Conservation (phyloP, 2,888 invertebrate genomes). For the Neria commutata region DNA sequence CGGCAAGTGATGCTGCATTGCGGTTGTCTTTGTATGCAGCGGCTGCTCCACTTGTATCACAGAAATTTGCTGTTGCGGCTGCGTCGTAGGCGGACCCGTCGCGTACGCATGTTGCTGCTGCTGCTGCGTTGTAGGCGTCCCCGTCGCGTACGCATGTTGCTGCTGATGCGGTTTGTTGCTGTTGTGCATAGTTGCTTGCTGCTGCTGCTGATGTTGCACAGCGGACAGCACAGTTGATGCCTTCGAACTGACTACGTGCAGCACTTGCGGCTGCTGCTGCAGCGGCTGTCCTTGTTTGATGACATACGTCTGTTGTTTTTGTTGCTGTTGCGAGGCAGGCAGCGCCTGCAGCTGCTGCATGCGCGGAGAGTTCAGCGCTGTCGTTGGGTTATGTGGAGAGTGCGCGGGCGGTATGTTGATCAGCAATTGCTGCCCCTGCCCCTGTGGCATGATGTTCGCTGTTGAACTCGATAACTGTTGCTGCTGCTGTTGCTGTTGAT, state of each 20-base stretch:
- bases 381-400: constrained; percentile 42
- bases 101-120: constrained; percentile 16
- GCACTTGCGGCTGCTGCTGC: constrained; percentile 39
- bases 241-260: constrained; percentile 56
- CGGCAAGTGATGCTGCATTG: constrained; percentile 31
- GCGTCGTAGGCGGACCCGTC: constrained; percentile 30
- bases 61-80: constrained; percentile 19
- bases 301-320: constrained; percentile 48
- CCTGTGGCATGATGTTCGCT: no score
- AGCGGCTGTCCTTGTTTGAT: constrained; percentile 49
- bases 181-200: constrained; percentile 24
- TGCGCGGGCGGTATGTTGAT: constrained; percentile 57
- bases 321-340: constrained; percentile 32
- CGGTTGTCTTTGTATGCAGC: constrained; percentile 27
- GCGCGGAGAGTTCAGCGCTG: constrained; percentile 45
- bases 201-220: constrained; percentile 32
- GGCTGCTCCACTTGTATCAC: constrained; percentile 17
- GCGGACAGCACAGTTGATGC: constrained; percentile 34
- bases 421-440: constrained; percentile 48
- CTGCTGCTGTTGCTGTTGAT: constrained; percentile 26
- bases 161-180: constrained; percentile 24
- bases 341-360: constrained; percentile 33
- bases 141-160: constrained; percentile 4
- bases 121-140: constrained; percentile 12
- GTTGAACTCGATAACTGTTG: no score